Evolutionary conservation across 2,797 vertebrate species (phyloP), one percentile per base, ranked within the genome.

Genomic region (Thripadectes ignobilis): DNA sequence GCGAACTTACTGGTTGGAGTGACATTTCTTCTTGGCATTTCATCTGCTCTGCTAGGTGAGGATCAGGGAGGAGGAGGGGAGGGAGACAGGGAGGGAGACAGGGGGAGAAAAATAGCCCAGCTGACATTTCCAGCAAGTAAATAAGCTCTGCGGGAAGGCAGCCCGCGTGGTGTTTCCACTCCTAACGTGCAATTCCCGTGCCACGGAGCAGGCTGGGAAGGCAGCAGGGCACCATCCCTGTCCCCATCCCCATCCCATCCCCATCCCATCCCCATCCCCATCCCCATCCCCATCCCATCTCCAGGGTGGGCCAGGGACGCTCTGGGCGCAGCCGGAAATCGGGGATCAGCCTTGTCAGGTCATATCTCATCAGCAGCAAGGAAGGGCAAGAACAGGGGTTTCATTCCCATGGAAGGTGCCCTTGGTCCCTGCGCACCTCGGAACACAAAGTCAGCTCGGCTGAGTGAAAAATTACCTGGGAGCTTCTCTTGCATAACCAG

Each of bases 21-120:
- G 95, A 88, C 95, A 98, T 93, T 86, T 89, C 89, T 95, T 91
- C 75, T 81, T 86, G 81, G 86, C 82, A 68, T 92, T 95, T 96
- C 92, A 93, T 94, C 96, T 96, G 95, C 93, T 91, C 91, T 69
- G 71, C 83, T 85, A 68, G 84, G 91, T 92, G 73, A 93, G 84
- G 83, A 95, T 92, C 90, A 81, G 79, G 77, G 67, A 95, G 29
- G 59, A 57, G 46, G 62, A 81, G 54, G 41, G 41, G 41, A 41
- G 41, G 41, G 41, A 41, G 39, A 41, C 39, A 39, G 38, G 38
- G 38, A 38, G 38, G 38, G 38, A 39, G 39, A 52, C 57, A 91
- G 61, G 26, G 67, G 76, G 65, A 48, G 54, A 30, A 88, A 65
- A 62, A 85, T n/a, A 89, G 36, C 39, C 57, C 68, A 45, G 68